Percentiles rank a stretch among this genome's conserved stretches.
Evolutionary conservation across 2,113 vertebrate genomes (phyloP).

Genomic region (Hymenochirus boettgeri): DNA sequence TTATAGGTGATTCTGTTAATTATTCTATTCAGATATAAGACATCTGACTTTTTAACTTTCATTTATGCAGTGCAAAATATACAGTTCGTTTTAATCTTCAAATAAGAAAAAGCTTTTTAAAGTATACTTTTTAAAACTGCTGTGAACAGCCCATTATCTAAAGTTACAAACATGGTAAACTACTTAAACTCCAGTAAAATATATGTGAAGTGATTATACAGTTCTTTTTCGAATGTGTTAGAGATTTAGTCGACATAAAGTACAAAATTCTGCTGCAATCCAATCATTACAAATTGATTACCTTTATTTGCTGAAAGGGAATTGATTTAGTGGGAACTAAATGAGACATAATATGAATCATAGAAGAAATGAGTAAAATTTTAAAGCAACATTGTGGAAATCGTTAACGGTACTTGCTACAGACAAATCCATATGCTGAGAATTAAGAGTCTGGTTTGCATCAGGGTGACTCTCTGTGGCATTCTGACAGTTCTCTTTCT

Average conservation of each 20-base stretch:
- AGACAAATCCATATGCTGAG: conserved; percentile 37
- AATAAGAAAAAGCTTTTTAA: too few species aligned
- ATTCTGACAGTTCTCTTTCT: conserved; percentile 11
- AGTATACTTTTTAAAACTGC: too few species aligned
- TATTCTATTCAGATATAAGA: too few species aligned
- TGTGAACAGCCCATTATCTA: background rate
- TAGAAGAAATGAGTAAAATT: conserved; percentile 41
- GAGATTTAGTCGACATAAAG: conserved; percentile 42
- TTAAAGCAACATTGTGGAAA: conserved; percentile 40
- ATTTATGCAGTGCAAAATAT: too few species aligned
- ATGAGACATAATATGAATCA: conserved; percentile 43
- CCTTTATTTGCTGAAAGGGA: conserved; percentile 42
- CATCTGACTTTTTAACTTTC: too few species aligned
- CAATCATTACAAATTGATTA: conserved; percentile 44
- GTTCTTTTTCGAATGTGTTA: conserved; percentile 27
- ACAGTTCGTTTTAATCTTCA: too few species aligned
- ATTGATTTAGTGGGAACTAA: conserved; percentile 39
- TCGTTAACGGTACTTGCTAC: conserved; percentile 33
- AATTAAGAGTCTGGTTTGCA: conserved; percentile 42
- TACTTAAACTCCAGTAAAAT: conserved; percentile 31
- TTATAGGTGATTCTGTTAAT: too few species aligned
- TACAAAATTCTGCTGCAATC: conserved; percentile 40
- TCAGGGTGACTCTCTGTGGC: conserved; percentile 26
- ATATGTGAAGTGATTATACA: conserved; percentile 32
- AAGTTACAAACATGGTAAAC: conserved; percentile 7